Percentiles rank a stretch among this genome's conserved stretches.
These are phyloP conservation scores for Macroramphosus scolopax DNA, from an alignment of 2,797 vertebrate genomes.

Conservation along the genomic window DNA sequence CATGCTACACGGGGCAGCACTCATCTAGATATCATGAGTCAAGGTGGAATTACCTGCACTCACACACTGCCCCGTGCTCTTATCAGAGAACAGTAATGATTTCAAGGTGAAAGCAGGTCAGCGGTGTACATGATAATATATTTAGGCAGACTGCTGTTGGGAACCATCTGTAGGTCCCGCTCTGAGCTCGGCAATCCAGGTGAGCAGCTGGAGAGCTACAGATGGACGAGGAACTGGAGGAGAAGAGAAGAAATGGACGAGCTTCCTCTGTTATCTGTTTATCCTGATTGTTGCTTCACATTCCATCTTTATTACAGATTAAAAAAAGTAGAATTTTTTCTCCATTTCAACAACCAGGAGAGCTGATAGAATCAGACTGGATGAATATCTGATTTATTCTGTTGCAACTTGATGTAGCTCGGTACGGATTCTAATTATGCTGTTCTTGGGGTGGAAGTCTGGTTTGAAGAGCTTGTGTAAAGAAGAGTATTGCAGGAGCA, in stretches of 20 bases:
- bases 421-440: too few species aligned
- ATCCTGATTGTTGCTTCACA: slow-evolving; percentile 32
- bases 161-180: slow-evolving; percentile 73
- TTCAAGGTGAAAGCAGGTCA: slow-evolving; percentile 77
- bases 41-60: slow-evolving; percentile 62
- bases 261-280: slow-evolving; percentile 39
- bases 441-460: too few species aligned
- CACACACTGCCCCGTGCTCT: slow-evolving; percentile 43
- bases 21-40: slow-evolving; percentile 53
- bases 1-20: slow-evolving; percentile 40
- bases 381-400: too few species aligned
- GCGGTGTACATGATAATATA: slow-evolving; percentile 75
- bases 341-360: too few species aligned
- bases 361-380: too few species aligned
- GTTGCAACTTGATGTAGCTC: too few species aligned
- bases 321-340: too few species aligned
- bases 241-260: slow-evolving; percentile 36
- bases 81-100: slow-evolving; percentile 58
- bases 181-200: slow-evolving; percentile 66
- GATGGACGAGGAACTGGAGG: slow-evolving; percentile 67
- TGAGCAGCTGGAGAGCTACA: slow-evolving; percentile 82
- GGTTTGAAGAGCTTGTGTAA: too few species aligned
- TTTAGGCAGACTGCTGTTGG: slow-evolving; percentile 78
- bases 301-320: too few species aligned
- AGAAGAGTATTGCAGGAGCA: too few species aligned